Percentiles rank a stretch among this genome's conserved stretches.
These are phyloP conservation scores for Azemiops feae DNA, from an alignment of 2,113 vertebrate species.

Conservation along the genomic window DNA sequence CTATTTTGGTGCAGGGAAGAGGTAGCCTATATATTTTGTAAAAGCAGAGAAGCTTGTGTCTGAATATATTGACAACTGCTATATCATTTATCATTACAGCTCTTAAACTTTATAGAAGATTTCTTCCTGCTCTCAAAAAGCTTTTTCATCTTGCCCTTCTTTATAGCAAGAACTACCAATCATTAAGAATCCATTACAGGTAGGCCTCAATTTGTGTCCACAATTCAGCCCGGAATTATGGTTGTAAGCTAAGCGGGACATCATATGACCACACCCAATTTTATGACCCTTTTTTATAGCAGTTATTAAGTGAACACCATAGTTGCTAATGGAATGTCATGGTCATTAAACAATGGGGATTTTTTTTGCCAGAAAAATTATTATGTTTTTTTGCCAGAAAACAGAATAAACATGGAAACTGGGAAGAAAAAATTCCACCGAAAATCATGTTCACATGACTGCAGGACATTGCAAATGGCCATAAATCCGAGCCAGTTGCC, in stretches of 20 bases:
- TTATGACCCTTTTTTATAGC: background rate
- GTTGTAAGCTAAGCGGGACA: background rate
- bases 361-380: background rate
- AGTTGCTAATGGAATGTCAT: background rate
- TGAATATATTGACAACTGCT: background rate
- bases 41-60: background rate
- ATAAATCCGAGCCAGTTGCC: background rate
- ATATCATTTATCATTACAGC: background rate
- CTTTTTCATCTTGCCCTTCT: background rate
- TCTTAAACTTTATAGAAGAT: background rate
- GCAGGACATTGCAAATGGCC: background rate
- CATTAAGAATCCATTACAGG: background rate
- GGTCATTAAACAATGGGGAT: background rate
- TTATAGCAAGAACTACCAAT: background rate
- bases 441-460: background rate
- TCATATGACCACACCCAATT: background rate
- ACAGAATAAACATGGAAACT: background rate
- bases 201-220: background rate
- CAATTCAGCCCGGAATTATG: background rate
- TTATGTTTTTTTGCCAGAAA: background rate
- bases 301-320: background rate
- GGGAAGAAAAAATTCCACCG: background rate
- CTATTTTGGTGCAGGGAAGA: background rate
- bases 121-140: background rate
- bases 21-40: background rate